Base-by-base conservation (phyloP, 30 jellyfish, hydroid and myxozoan genomes). In the Cassiopea andromeda region DNA sequence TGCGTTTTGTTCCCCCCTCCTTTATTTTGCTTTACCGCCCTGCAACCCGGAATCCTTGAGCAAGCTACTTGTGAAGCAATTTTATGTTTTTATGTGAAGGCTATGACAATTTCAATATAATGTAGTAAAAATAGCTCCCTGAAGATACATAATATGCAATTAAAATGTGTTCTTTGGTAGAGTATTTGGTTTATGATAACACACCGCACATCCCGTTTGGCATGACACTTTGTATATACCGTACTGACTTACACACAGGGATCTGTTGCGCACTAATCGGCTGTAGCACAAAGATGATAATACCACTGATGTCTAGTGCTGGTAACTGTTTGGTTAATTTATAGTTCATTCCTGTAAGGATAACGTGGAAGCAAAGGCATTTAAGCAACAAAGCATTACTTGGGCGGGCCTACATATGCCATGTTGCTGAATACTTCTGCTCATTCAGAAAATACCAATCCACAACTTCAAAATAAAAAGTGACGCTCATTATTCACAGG, bases 341-440 rank as follows among this genome's bases (percentile, higher is more conserved):
- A 13, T 17, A 61, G 14, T 17, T 61, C 43, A 17, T 8, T 6
- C 73, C 73, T 61, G 9, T 61, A 17, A 27, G 73, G 19, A 14
- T 14, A 61, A 2, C 2, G 19, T 61, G 73, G 43, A 61, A 61
- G 73, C 43, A 27, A 61, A 70, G 16, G 38, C 50, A 7, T 70
- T 17, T 17, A 70, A 70, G 3, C 46, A 61, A 68, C 90, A 81
- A 81, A 66, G 73, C 73, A 48, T 27, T 81, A 44, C 48, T 59
- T 68, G 73, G 90, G 82, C 43, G 90, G 81, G 19, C 90, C 69
- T 18, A 73, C 46, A 70, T 81, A 66, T 47, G 46, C 44, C 79
- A 48, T 13, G 48, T 19, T 43, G 49, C 14, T 19, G 54, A 7
- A 70, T 70, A 12, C 79, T 70, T 70, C 79, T 61, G 73, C 43